Base-by-base conservation (phyloP, 2,888 invertebrate species). In the Digitonthophagus gazella region DNA sequence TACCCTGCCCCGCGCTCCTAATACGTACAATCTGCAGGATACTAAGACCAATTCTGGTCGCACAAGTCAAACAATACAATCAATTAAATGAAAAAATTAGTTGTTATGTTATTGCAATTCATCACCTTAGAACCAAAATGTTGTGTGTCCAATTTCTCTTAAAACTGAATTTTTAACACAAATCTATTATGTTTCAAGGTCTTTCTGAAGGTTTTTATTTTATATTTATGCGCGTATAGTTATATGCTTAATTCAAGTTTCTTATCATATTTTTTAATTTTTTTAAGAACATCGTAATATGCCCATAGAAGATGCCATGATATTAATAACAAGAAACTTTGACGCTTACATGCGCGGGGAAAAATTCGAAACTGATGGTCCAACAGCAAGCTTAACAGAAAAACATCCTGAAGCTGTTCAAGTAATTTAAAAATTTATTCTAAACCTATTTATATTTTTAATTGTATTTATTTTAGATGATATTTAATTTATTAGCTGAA, bases 231-330 rank as follows among this genome's bases (percentile, higher is more conserved):
- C 5, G 14, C 58, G n/a, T 16, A 67, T 22, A 14, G 22, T 57
- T n/a, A 57, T 69, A 68, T n/a, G 11, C 20, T 54, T 19, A 6
- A 71, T 58, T 15, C 18, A 14, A 6, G 11, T 64, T 18, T 18
- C 11, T 14, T 64, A 64, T 64, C 11, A 11, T 22, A 57, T 16
- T 57, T 57, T 4, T 61, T 70, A 70, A 68, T 67, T 74, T 73
- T 77, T n/a, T 80, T 73, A 86, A 91, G 97, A 97, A 80, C 97
- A 97, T 83, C 90, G 97, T 75, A 97, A 97, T 84, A 97, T 97
- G 95, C 96, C 96, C 0, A 80, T 96, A 55, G 96, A 97, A 68
- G 96, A 97, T 82, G 95, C 97, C 0, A 84, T 97, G 69, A 87
- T 88, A 73, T 85, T 97, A 72, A 85, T 97, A 22, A 87, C 89